phyloP scores from a whole-genome alignment of 2,888 invertebrate species.

The Agrotis ipsilon region DNA sequence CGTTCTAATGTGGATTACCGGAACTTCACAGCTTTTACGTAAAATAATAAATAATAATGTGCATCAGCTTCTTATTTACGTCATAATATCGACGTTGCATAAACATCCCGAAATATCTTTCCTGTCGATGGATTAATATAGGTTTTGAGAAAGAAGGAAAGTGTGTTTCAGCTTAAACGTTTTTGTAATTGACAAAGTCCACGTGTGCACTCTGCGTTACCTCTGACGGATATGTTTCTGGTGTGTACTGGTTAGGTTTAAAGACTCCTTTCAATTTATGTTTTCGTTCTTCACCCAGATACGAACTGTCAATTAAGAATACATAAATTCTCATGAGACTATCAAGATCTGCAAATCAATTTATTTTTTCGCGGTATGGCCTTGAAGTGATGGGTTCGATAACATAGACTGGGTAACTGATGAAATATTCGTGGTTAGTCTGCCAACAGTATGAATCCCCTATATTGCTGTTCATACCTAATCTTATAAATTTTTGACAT shows the following conservation, averaged over 20 bases:
- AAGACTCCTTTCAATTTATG: conserved; percentile 1
- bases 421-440: not conserved
- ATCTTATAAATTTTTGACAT: not conserved
- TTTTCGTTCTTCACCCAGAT: conserved; percentile 27
- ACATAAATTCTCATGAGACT: conserved; percentile 51
- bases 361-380: conserved; percentile 18
- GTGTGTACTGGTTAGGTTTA: conserved; percentile 4
- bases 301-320: conserved; percentile 43
- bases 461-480: not conserved
- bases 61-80: conserved; percentile 48
- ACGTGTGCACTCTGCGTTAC: conserved; percentile 24
- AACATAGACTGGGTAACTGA: not conserved
- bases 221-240: conserved; percentile 24
- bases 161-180: conserved; percentile 23
- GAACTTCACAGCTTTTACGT: conserved; percentile 60
- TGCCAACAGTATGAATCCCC: not conserved
- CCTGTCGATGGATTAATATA: conserved; percentile 35
- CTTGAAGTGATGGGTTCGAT: conserved; percentile 27
- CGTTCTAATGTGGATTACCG: conserved; percentile 66
- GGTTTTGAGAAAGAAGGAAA: conserved; percentile 21
- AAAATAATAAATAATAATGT: conserved; percentile 61
- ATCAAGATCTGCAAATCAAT: conserved; percentile 59
- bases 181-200: conserved; percentile 4
- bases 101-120: conserved; percentile 45
- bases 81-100: conserved; percentile 30